phyloP scores from a whole-genome alignment of 2,113 vertebrate species.

The Hippocampus barbouri region DNA sequence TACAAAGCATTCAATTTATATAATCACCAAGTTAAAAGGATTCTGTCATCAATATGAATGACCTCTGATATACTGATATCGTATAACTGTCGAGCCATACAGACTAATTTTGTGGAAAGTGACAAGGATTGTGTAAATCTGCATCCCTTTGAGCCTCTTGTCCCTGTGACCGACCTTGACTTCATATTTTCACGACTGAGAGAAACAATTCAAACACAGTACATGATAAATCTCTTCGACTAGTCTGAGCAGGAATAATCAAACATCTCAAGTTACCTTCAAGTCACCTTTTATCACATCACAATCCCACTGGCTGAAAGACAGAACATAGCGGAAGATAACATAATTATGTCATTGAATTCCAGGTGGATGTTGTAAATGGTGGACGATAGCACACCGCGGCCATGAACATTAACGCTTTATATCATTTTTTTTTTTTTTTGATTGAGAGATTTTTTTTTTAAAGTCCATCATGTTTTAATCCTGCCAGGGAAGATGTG shows the following conservation, averaged over 20 bases:
- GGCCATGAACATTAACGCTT: background rate
- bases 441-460: background rate
- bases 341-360: constrained; percentile 4
- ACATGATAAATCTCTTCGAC: background rate
- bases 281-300: background rate
- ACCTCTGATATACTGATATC: background rate
- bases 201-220: background rate
- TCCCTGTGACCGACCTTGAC: background rate
- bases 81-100: background rate
- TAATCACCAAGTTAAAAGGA: constrained; percentile 8
- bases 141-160: background rate
- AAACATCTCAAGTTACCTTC: background rate
- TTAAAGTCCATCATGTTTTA: background rate
- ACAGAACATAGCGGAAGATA: background rate
- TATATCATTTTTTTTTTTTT: background rate
- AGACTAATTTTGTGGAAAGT: background rate
- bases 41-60: background rate
- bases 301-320: background rate
- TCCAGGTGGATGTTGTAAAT: background rate
- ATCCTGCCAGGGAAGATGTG: background rate
- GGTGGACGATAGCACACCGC: background rate
- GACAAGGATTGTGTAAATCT: no score
- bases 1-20: background rate
- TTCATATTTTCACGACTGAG: background rate
- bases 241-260: background rate